Evolutionary conservation across 2,797 vertebrate genomes (phyloP).

Genomic region (Spinus olivaceus): DNA sequence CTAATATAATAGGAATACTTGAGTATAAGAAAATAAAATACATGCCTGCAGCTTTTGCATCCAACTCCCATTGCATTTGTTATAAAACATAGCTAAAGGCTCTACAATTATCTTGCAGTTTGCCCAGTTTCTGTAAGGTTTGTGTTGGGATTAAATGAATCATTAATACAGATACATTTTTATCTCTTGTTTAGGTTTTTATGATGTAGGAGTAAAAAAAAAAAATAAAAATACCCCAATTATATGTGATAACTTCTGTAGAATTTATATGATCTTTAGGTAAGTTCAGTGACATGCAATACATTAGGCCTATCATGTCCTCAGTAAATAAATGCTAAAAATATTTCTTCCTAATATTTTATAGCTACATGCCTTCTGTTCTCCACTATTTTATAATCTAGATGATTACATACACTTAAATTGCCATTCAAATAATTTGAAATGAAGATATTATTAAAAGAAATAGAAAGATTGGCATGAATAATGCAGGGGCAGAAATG

Average conservation of each 20-base stretch:
- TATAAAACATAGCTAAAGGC: conserved; percentile 18
- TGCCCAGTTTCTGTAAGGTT: conserved; percentile 2
- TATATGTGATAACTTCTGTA: not conserved
- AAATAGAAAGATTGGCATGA: not conserved
- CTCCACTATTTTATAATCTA: not conserved
- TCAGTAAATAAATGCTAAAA: not conserved
- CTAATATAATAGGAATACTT: not conserved
- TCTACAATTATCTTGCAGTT: conserved; percentile 8
- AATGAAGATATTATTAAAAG: not conserved
- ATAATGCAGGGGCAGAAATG: not conserved
- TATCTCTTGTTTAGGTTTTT: conserved; percentile 22
- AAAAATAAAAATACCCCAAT: not conserved
- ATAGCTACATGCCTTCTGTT: not conserved
- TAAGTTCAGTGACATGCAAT: not conserved
- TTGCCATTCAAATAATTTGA: not conserved
- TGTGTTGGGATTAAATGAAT: conserved; percentile 1
- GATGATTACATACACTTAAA: not conserved
- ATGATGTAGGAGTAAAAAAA: not conserved
- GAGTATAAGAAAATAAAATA: not conserved
- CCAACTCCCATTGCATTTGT: not conserved
- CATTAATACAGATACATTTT: conserved; percentile 15
- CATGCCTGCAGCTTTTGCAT: not conserved
- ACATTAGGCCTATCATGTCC: not conserved
- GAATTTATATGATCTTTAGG: not conserved
- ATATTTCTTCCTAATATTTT: conserved; percentile 45